phyloP scores from a whole-genome alignment of 2,888 invertebrate species.

The Rotaria socialis region DNA sequence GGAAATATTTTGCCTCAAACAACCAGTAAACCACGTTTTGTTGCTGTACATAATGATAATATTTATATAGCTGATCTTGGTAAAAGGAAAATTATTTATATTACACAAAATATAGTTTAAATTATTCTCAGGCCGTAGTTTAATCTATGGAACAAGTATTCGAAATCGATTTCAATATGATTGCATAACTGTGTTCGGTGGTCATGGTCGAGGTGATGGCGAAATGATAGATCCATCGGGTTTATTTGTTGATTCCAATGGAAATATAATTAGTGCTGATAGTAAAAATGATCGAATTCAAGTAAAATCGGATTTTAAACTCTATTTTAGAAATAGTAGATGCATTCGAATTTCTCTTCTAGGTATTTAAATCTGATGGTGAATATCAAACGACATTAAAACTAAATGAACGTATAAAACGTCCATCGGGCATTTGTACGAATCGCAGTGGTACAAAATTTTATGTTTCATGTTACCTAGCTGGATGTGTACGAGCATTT shows the following conservation, averaged over 20 bases:
- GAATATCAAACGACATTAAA: neutral
- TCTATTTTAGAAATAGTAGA: neutral
- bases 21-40: constrained; percentile 48
- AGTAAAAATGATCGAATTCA: constrained; percentile 51
- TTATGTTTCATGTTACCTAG: constrained; percentile 33
- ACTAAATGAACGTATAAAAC: constrained; percentile 12
- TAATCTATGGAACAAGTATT: constrained; percentile 50
- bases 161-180: constrained; percentile 48
- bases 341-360: neutral
- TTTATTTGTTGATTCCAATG: constrained; percentile 50
- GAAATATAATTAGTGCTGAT: constrained; percentile 52
- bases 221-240: constrained; percentile 52
- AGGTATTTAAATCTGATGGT: constrained; percentile 3
- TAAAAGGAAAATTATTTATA: constrained; percentile 37
- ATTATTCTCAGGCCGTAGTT: constrained; percentile 46
- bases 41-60: constrained; percentile 49
- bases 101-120: too few relatives aligned
- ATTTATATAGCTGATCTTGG: constrained; percentile 53
- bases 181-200: constrained; percentile 48
- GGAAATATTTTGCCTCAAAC: neutral
- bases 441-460: constrained; percentile 33
- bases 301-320: neutral
- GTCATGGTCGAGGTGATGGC: constrained; percentile 48
- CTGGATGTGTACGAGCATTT: constrained; percentile 19
- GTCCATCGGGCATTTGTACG: constrained; percentile 16